Conservation (phyloP, 92 coral and sea anemone genomes). For the Zoanthus gigantus region DNA sequence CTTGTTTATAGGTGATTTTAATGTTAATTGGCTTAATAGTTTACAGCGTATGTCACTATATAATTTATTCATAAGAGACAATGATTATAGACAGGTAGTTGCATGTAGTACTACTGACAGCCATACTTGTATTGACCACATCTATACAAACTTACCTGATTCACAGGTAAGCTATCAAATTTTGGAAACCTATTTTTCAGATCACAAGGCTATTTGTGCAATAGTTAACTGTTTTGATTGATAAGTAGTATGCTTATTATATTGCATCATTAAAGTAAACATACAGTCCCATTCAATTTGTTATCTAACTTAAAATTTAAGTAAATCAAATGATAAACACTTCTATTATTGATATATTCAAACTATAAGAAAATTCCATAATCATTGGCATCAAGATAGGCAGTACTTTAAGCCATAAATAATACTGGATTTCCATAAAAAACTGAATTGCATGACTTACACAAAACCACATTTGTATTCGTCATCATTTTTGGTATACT, state of each 20-base stretch:
- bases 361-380: conserved; percentile 17
- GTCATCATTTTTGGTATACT: conserved; percentile 19
- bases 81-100: conserved; percentile 19
- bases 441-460: conserved; percentile 19
- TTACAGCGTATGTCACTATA: neutral
- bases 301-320: too few relatives aligned
- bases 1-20: conserved; percentile 25
- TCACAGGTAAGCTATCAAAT: conserved; percentile 13
- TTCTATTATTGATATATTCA: too few relatives aligned
- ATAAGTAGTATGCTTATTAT: too few relatives aligned
- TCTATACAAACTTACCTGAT: conserved; percentile 16
- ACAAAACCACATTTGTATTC: conserved; percentile 19
- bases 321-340: too few relatives aligned
- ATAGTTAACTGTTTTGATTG: neutral
- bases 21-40: conserved; percentile 5
- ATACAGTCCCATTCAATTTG: neutral
- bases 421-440: conserved; percentile 18
- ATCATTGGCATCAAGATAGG: conserved; percentile 20
- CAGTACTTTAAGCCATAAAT: conserved; percentile 16
- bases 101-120: conserved; percentile 15
- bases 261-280: too few relatives aligned
- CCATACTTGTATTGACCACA: conserved; percentile 24
- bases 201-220: conserved; percentile 17
- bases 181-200: conserved; percentile 8
- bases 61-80: conserved; percentile 25